Conservation (phyloP, 2,888 invertebrate genomes). For the Ochlodes sylvanus region DNA sequence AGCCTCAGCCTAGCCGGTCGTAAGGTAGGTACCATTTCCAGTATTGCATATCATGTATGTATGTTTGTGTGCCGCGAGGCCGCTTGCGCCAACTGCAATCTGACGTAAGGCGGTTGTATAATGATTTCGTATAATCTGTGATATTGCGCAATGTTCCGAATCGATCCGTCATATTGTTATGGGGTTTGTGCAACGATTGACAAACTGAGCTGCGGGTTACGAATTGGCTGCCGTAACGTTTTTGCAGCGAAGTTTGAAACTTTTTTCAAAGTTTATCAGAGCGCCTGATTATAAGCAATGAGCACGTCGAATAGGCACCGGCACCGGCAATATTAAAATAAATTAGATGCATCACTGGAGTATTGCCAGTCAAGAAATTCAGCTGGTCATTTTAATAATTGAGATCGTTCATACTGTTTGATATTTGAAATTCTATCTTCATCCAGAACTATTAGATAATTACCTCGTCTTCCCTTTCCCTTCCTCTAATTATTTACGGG, state of each 20-base stretch:
- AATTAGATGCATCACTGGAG: no score
- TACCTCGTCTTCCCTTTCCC: no score
- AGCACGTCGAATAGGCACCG: no score
- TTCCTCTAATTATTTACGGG: no score
- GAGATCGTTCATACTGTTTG: no score
- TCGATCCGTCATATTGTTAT: conserved; percentile 24
- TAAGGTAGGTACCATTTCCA: conserved; percentile 12
- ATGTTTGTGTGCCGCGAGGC: conserved; percentile 72
- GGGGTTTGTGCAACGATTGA: conserved; percentile 15
- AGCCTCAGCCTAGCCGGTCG: conserved; percentile 35
- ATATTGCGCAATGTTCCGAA: conserved; percentile 42
- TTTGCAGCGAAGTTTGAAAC: background rate
- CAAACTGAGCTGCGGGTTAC: background rate
- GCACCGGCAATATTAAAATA: no score
- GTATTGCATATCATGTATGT: conserved; percentile 58
- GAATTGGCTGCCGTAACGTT: background rate
- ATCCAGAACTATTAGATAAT: no score
- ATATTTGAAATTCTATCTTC: no score
- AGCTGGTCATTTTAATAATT: no score
- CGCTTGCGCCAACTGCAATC: conserved; percentile 57
- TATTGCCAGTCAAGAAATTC: no score
- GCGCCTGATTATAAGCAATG: no score
- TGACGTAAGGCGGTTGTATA: conserved; percentile 69
- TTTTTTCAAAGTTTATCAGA: no score
- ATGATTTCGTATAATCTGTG: conserved; percentile 33